Evolutionary conservation across 2,888 invertebrate species (phyloP), one percentile per base, ranked within the genome.

Genomic region (Metellina segmentata): DNA sequence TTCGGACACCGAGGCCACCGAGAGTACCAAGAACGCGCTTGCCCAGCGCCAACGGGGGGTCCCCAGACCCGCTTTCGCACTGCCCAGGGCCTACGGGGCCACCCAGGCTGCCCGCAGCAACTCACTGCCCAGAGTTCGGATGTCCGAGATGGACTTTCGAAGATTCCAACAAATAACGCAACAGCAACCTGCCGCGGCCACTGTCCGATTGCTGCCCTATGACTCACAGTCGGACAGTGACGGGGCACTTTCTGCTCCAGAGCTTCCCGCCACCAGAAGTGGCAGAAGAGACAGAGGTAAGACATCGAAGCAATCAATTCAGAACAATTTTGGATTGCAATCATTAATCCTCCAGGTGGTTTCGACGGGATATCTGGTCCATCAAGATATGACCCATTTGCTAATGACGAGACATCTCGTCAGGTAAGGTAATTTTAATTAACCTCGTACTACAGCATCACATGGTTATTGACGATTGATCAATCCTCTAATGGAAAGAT

Each of bases 1-100:
- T 51, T 98, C 98, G 85, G 99, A 99, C 94, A 98, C 99, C 0
- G 99, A 99, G 95, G 97, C 98, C 4, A 85, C 85, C 19, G 93
- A 91, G 92, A 87, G 81, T 61, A 72, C 85, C n/a, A 92, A 92
- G 75, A 85, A 78, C n/a, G 81, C 52, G 48, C 34, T 91, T 49
- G 48, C 70, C 8, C 48, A 52, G 11, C 81, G 71, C 6, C 61
- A 11, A 61, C 74, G 92, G 16, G 86, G 81, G 19, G 81, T 81
- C 1, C 72, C 70, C 49, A 19, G 75, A 16, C 74, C 85, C 70
- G 51, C 92, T 16, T 91, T 91, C 49, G 87, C 83, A 16, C 83
- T 82, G 19, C 79, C 88, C 20, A 71, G 85, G 20, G 81, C 81
- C 13, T 89, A 89, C 52, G 92, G 88, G 6, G 77, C 77, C 5